phyloP scores from a whole-genome alignment of 2,888 invertebrate species.

The Harpalus rubripes region DNA sequence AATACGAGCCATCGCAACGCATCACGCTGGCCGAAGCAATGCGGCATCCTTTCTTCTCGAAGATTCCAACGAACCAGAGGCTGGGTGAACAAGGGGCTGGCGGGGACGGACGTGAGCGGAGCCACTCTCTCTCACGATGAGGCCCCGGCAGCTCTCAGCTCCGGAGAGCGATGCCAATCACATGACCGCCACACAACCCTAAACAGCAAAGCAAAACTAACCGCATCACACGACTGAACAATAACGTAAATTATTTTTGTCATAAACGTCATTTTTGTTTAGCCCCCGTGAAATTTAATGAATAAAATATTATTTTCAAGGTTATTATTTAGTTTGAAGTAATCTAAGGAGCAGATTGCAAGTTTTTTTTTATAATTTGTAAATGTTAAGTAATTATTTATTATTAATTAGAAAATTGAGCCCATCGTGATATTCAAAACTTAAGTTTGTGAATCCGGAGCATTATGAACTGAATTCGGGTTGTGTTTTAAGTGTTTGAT shows the following conservation, averaged over 20 bases:
- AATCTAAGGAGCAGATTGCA: constrained; percentile 31
- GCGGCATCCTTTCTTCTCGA: constrained; percentile 94
- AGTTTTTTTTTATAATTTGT: constrained; percentile 39
- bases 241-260: constrained; percentile 41
- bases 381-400: constrained; percentile 33
- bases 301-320: constrained; percentile 38
- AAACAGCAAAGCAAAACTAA: constrained; percentile 14
- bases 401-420: constrained; percentile 24
- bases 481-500: constrained; percentile 49
- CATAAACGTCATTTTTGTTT: constrained; percentile 32
- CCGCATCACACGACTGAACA: constrained; percentile 37
- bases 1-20: constrained; percentile 96
- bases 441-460: constrained; percentile 15
- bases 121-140: constrained; percentile 88
- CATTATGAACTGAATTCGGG: constrained; percentile 41
- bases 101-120: constrained; percentile 82
- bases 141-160: constrained; percentile 74
- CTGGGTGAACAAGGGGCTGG: constrained; percentile 81
- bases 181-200: constrained; percentile 49
- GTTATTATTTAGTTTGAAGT: neutral
- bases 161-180: constrained; percentile 68
- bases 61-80: constrained; percentile 88
- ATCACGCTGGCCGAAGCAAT: constrained; percentile 93
- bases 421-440: constrained; percentile 11
- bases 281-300: constrained; percentile 3